These are phyloP conservation scores for Kuschelorhynchus macadamiae DNA, from an alignment of 2,888 invertebrate genomes.

Conservation along the genomic window DNA sequence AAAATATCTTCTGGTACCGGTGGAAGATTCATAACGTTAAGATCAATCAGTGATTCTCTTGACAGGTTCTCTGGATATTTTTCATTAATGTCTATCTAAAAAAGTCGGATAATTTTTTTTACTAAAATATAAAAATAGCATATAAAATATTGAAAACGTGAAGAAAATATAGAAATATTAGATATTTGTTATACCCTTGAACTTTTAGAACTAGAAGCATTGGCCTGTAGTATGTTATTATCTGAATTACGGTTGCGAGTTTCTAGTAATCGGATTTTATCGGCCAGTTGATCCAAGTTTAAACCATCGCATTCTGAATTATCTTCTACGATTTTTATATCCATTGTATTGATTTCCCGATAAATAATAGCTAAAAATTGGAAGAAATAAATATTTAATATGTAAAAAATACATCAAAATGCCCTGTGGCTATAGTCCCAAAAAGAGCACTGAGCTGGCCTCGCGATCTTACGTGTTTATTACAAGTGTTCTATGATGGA, in stretches of 20 bases:
- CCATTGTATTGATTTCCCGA: conserved; percentile 63
- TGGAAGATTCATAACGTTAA: conserved; percentile 68
- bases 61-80: conserved; percentile 70
- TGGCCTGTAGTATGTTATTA: conserved; percentile 54
- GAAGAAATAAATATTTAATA: conserved; percentile 61
- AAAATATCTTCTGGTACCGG: conserved; percentile 70
- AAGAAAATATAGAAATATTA: too few relatives aligned
- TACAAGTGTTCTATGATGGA: too few relatives aligned
- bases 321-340: conserved; percentile 58
- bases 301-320: conserved; percentile 27
- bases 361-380: conserved; percentile 64
- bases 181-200: too few relatives aligned
- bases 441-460: too few relatives aligned
- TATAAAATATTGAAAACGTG: too few relatives aligned
- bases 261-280: conserved; percentile 61
- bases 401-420: too few relatives aligned
- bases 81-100: conserved; percentile 62
- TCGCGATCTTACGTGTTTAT: too few relatives aligned
- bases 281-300: conserved; percentile 60
- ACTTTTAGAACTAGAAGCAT: conserved; percentile 60
- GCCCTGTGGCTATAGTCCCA: too few relatives aligned
- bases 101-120: too few relatives aligned
- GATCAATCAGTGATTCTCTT: conserved; percentile 67
- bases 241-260: conserved; percentile 51
- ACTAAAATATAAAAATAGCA: not conserved